A percentile compares a stretch with the other conserved stretches of the same genome.
phyloP scores from a whole-genome alignment of 2,797 vertebrate species.

The Macroramphosus scolopax region DNA sequence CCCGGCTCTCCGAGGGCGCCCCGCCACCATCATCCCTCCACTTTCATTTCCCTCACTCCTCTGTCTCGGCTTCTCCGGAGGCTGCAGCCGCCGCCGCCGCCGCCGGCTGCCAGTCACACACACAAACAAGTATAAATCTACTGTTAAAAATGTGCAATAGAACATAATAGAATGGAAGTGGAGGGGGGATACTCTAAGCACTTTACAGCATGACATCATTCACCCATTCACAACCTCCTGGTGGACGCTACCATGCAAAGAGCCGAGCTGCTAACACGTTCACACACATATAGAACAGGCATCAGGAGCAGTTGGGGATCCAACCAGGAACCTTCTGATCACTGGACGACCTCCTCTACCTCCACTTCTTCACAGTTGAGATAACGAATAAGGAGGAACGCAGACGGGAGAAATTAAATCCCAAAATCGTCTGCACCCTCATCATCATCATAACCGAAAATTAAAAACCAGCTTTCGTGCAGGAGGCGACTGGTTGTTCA shows the following conservation, averaged over 20 bases:
- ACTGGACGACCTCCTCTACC: too few relatives aligned
- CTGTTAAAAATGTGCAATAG: slow-evolving; percentile 26
- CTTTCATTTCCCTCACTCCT: slow-evolving; percentile 74
- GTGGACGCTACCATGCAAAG: too few relatives aligned
- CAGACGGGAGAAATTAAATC: not conserved
- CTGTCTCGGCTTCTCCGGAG: slow-evolving; percentile 60
- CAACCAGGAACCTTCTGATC: too few relatives aligned
- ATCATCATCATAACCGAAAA: slow-evolving; percentile 30
- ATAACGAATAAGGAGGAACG: not conserved
- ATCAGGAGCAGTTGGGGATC: too few relatives aligned
- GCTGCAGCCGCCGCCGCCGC: slow-evolving; percentile 54
- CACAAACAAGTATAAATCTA: slow-evolving; percentile 15
- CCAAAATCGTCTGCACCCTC: slow-evolving; percentile 18
- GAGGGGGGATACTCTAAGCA: too few relatives aligned
- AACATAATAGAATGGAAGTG: slow-evolving; percentile 6
- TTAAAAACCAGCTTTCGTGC: slow-evolving; percentile 14
- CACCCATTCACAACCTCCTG: too few relatives aligned
- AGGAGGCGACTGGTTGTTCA: slow-evolving; percentile 16
- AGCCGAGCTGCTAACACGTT: too few relatives aligned
- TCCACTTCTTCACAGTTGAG: too few relatives aligned
- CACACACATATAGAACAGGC: too few relatives aligned
- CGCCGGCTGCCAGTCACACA: slow-evolving; percentile 7
- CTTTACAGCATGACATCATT: too few relatives aligned
- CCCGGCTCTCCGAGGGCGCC: slow-evolving; percentile 66
- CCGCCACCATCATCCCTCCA: slow-evolving; percentile 70